phyloP scores from a whole-genome alignment of 2,113 vertebrate genomes.

The Hemicordylus capensis region DNA sequence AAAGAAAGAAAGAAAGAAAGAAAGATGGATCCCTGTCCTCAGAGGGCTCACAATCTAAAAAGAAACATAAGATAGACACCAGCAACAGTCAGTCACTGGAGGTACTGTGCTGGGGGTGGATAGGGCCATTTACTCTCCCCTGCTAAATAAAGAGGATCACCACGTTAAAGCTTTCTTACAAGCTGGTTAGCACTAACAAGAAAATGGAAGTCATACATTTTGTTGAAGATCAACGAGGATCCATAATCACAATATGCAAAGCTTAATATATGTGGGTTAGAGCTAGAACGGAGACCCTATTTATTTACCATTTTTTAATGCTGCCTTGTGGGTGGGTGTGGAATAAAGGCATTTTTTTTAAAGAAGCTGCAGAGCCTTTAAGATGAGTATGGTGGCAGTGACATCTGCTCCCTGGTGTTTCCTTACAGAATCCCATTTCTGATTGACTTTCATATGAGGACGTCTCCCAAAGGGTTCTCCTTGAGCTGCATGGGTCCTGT shows the following conservation, averaged over 20 bases:
- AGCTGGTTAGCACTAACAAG: no score
- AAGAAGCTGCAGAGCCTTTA: slow-evolving; percentile 28
- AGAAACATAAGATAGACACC: no score
- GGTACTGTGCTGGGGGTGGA: no score
- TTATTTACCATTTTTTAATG: no score
- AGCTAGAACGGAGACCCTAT: neutral
- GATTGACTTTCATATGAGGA: slow-evolving; percentile 59
- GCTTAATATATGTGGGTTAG: neutral
- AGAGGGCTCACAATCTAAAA: no score
- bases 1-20: no score
- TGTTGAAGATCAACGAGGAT: neutral
- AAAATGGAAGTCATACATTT: no score
- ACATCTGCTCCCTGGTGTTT: slow-evolving; percentile 42
- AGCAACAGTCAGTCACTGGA: no score
- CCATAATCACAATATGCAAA: neutral
- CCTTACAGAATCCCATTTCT: slow-evolving; percentile 46
- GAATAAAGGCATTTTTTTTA: slow-evolving; percentile 27
- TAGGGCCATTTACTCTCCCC: no score
- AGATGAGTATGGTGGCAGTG: neutral
- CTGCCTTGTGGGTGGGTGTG: neutral
- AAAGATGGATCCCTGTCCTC: no score
- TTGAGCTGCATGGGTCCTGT: slow-evolving; percentile 65
- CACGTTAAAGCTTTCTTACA: no score
- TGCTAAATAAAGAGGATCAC: no score
- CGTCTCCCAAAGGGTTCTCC: slow-evolving; percentile 49